Evolutionary conservation across 1,140 invertebrate genomes (phyloP).

Genomic region (Solenopsis fugax): DNA sequence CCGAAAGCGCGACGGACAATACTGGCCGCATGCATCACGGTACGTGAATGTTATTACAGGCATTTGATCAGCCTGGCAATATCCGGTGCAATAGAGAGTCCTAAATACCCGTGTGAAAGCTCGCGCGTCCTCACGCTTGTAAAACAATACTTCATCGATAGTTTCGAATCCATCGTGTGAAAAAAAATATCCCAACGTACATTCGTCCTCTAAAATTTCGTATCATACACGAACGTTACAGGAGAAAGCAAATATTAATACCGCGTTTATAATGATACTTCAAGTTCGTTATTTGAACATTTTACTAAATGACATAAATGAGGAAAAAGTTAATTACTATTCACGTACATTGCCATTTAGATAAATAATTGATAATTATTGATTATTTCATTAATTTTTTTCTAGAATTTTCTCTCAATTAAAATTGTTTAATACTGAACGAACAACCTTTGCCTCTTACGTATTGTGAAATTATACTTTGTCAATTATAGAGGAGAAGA

Average conservation of each 20-base stretch:
- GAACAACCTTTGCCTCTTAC: background rate
- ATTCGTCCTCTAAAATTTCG: background rate
- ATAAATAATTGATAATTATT: background rate
- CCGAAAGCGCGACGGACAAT: conserved; percentile 40
- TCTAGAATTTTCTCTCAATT: background rate
- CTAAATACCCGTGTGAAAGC: conserved; percentile 59
- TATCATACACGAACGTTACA: background rate
- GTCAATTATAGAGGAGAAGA: background rate
- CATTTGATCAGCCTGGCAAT: conserved; percentile 47
- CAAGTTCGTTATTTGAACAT: background rate
- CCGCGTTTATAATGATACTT: background rate
- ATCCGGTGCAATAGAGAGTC: conserved; percentile 49
- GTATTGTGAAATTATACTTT: background rate
- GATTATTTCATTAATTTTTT: conserved; percentile 10
- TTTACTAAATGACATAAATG: background rate
- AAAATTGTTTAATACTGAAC: background rate
- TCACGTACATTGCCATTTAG: background rate
- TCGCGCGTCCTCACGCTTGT: conserved; percentile 20
- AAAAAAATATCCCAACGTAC: conserved; percentile 16
- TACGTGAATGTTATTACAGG: conserved; percentile 53
- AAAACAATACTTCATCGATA: conserved; percentile 61
- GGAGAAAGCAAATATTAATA: background rate
- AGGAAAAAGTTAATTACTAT: background rate
- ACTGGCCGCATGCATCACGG: conserved; percentile 20
- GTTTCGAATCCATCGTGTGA: conserved; percentile 21